phyloP scores from a whole-genome alignment of 2,888 invertebrate species.

The Malthinus flaveolus region DNA sequence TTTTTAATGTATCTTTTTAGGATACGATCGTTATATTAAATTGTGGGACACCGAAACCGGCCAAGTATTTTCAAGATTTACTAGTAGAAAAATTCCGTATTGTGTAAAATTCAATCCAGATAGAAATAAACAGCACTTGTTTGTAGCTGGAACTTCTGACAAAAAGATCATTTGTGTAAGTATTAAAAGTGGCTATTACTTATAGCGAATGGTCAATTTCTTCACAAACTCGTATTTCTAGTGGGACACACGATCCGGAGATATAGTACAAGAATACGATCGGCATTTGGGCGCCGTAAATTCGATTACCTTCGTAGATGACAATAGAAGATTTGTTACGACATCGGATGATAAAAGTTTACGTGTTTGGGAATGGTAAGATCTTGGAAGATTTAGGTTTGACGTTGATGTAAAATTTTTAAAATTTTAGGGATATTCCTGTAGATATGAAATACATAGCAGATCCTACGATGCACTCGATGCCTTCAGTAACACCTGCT shows the following conservation, averaged over 20 bases:
- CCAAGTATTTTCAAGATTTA: slow-evolving; percentile 81
- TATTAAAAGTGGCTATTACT: slow-evolving; percentile 40
- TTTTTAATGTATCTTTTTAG: slow-evolving; percentile 47
- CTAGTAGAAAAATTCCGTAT: slow-evolving; percentile 95
- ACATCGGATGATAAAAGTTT: slow-evolving; percentile 99
- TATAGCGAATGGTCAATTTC: slow-evolving; percentile 9
- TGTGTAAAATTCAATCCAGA: slow-evolving; percentile 99
- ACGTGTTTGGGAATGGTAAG: slow-evolving; percentile 98
- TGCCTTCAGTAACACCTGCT: slow-evolving; percentile 93
- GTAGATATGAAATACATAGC: slow-evolving; percentile 99
- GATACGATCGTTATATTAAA: slow-evolving; percentile 95
- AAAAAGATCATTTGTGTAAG: slow-evolving; percentile 99
- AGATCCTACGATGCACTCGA: slow-evolving; percentile 98
- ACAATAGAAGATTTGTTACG: slow-evolving; percentile 95
- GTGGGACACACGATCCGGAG: slow-evolving; percentile 96
- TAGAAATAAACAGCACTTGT: slow-evolving; percentile 93
- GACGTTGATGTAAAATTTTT: not conserved
- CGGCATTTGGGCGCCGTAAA: slow-evolving; percentile 98
- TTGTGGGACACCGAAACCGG: slow-evolving; percentile 99
- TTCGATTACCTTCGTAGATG: slow-evolving; percentile 98
- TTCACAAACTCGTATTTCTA: slow-evolving; percentile 57
- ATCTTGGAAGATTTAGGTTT: slow-evolving; percentile 8
- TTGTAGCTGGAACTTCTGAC: slow-evolving; percentile 97
- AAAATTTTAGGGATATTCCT: slow-evolving; percentile 75
- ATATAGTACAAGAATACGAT: slow-evolving; percentile 97